These are phyloP conservation scores for Clarias fuscus DNA, from an alignment of 2,797 vertebrate genomes.

Conservation along the genomic window DNA sequence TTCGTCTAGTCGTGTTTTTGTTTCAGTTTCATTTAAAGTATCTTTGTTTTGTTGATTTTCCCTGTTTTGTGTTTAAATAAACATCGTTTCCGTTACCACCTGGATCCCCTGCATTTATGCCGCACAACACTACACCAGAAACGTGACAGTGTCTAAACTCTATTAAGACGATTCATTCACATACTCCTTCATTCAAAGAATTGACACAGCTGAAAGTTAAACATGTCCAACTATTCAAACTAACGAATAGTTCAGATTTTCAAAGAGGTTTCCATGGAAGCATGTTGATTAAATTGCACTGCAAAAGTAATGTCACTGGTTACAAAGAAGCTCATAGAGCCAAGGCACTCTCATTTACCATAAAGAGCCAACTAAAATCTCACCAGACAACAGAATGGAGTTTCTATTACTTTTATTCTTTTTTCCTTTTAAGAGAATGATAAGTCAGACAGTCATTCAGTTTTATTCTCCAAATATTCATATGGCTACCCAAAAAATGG, in stretches of 20 bases:
- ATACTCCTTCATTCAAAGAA: background rate
- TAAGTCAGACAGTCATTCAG: background rate
- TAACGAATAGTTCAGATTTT: background rate
- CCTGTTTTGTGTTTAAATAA: too few relatives aligned
- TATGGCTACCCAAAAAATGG: background rate
- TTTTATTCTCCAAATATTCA: background rate
- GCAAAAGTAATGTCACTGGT: background rate
- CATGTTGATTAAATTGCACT: background rate
- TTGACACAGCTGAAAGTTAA: background rate
- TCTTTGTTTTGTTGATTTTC: too few relatives aligned
- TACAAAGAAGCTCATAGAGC: background rate
- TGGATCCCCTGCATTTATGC: too few relatives aligned
- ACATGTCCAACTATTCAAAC: background rate
- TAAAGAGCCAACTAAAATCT: background rate
- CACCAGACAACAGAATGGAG: background rate
- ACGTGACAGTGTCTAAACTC: too few relatives aligned
- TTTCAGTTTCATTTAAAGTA: too few relatives aligned
- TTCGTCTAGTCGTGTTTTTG: too few relatives aligned
- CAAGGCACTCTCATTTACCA: background rate
- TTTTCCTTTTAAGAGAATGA: background rate
- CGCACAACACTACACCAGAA: too few relatives aligned
- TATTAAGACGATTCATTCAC: slow-evolving; percentile 23
- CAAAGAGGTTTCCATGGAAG: background rate
- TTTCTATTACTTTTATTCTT: background rate
- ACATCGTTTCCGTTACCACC: too few relatives aligned